Conservation (phyloP, 2,888 invertebrate genomes). For the Petrolisthes manimaculis region DNA sequence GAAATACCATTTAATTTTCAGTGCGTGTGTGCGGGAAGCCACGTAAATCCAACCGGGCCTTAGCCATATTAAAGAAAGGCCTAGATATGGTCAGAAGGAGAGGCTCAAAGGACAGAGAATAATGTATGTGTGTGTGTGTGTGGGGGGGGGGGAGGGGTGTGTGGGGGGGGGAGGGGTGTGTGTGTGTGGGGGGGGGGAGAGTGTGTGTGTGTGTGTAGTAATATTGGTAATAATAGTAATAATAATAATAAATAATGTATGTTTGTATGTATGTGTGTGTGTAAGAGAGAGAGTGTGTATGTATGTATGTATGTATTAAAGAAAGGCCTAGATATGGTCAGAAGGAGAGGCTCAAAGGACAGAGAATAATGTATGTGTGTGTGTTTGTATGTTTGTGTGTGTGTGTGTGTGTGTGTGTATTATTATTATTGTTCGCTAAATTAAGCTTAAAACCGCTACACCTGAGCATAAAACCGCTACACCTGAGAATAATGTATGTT, state of each 20-base stretch:
- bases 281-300: too few relatives aligned
- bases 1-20: constrained; percentile 42
- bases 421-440: too few relatives aligned
- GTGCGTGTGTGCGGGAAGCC: constrained; percentile 65
- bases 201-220: too few relatives aligned
- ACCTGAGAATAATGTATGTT: too few relatives aligned
- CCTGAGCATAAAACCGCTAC: too few relatives aligned
- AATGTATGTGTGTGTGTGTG: constrained; percentile 1
- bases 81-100: constrained; percentile 64
- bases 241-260: too few relatives aligned
- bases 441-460: too few relatives aligned
- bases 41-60: constrained; percentile 60
- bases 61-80: constrained; percentile 64
- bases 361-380: background rate
- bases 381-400: background rate
- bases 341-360: constrained; percentile 58
- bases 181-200: background rate
- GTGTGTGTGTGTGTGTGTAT: too few relatives aligned
- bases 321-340: constrained; percentile 64
- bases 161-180: too few relatives aligned
- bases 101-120: constrained; percentile 27
- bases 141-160: too few relatives aligned
- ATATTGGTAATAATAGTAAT: too few relatives aligned
- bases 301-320: background rate
- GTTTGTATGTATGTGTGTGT: too few relatives aligned